A percentile compares a stretch with the other conserved stretches of the same genome.
Conservation (phyloP, 2,888 invertebrate genomes). For the Cheilosia urbana region DNA sequence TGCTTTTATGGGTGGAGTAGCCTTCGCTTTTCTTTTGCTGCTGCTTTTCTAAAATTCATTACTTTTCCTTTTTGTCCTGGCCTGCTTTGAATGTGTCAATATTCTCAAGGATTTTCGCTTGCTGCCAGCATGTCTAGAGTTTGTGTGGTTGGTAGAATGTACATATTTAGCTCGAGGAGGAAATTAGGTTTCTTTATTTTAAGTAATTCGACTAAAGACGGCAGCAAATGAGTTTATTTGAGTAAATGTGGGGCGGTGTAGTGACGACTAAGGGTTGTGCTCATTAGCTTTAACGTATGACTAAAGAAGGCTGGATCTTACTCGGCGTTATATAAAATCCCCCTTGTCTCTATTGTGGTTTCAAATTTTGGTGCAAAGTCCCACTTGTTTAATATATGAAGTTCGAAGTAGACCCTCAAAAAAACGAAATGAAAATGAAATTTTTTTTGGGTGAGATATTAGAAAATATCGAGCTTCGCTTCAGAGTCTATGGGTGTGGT, state of each 20-base stretch:
- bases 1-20: conserved; percentile 33
- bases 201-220: conserved; percentile 35
- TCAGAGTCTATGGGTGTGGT: no score
- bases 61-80: conserved; percentile 14
- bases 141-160: conserved; percentile 6
- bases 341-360: no score
- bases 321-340: no score
- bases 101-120: conserved; percentile 31
- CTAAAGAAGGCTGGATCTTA: no score
- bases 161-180: conserved; percentile 31
- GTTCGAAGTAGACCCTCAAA: no score
- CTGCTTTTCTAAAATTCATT: neutral
- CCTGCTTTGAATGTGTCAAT: conserved; percentile 32
- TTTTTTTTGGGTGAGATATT: no score
- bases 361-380: no score
- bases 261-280: neutral
- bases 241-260: neutral
- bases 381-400: no score
- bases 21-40: neutral
- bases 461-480: no score
- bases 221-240: conserved; percentile 13
- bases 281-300: no score
- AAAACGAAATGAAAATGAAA: no score
- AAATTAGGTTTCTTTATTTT: conserved; percentile 43
- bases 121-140: conserved; percentile 22